These are phyloP conservation scores for Pogoniulus pusillus DNA, from an alignment of 2,797 vertebrate species.

Conservation along the genomic window DNA sequence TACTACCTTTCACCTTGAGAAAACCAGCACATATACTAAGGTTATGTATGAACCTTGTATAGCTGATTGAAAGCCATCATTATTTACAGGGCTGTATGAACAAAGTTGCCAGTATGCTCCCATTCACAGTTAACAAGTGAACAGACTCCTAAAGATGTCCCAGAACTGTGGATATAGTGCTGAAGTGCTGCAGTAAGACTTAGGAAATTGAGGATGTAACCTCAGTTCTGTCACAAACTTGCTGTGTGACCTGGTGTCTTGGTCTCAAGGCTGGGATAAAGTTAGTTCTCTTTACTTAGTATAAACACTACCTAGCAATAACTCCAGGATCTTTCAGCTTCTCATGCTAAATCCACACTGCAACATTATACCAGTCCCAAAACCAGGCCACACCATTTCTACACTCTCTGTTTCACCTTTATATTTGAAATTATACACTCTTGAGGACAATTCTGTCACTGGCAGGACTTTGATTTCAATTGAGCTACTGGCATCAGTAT, in stretches of 20 bases:
- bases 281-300: neutral
- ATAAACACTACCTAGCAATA: neutral
- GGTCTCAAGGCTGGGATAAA: neutral
- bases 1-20: neutral
- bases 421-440: neutral
- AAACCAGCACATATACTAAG: neutral
- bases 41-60: neutral
- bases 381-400: neutral
- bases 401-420: neutral
- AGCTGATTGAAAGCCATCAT: neutral
- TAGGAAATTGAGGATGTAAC: neutral
- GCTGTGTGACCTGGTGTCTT: neutral
- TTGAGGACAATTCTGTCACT: neutral
- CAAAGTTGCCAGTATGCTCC: neutral
- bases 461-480: neutral
- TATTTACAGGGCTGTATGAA: neutral
- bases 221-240: neutral
- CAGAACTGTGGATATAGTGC: rapidly evolving
- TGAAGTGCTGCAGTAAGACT: neutral
- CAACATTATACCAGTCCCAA: neutral
- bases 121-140: neutral
- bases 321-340: neutral
- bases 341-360: neutral
- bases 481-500: neutral
- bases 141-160: neutral